Evolutionary conservation across 1,140 invertebrate species (phyloP).

Genomic region (Atta cephalotes): DNA sequence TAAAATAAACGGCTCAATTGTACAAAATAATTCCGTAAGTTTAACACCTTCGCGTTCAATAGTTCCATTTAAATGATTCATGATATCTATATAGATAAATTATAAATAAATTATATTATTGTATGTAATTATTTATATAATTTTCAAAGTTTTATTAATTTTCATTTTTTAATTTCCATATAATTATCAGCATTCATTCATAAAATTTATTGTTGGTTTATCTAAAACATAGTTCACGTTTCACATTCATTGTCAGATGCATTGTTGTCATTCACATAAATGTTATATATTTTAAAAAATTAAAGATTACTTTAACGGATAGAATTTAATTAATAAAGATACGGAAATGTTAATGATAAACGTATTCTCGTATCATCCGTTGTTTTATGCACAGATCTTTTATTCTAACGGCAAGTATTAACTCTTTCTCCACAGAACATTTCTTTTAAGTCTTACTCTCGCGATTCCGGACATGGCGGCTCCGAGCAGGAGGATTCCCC

Average conservation of each 20-base stretch:
- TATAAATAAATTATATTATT: not conserved
- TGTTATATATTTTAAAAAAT: not conserved
- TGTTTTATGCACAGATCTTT: not conserved
- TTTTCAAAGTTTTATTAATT: not conserved
- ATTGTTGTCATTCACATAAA: not conserved
- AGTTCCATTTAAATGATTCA: not conserved
- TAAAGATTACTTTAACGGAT: not conserved
- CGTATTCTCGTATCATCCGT: not conserved
- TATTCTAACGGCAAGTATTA: constrained; percentile 20
- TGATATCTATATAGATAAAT: not conserved
- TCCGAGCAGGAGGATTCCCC: constrained; percentile 90
- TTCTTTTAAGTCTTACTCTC: constrained; percentile 90
- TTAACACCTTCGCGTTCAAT: not conserved
- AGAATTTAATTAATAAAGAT: not conserved
- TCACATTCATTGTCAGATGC: not conserved
- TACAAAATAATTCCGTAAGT: not conserved
- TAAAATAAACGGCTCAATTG: constrained; percentile 33
- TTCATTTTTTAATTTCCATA: not conserved
- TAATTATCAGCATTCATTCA: not conserved
- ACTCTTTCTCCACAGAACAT: constrained; percentile 88
- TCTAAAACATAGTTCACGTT: not conserved
- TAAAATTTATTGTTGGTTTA: not conserved
- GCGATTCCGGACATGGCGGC: constrained; percentile 88
- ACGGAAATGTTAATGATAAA: not conserved
- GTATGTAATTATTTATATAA: not conserved